These are phyloP conservation scores for Pristiophorus japonicus DNA, from an alignment of 2,113 vertebrate genomes.

Conservation along the genomic window DNA sequence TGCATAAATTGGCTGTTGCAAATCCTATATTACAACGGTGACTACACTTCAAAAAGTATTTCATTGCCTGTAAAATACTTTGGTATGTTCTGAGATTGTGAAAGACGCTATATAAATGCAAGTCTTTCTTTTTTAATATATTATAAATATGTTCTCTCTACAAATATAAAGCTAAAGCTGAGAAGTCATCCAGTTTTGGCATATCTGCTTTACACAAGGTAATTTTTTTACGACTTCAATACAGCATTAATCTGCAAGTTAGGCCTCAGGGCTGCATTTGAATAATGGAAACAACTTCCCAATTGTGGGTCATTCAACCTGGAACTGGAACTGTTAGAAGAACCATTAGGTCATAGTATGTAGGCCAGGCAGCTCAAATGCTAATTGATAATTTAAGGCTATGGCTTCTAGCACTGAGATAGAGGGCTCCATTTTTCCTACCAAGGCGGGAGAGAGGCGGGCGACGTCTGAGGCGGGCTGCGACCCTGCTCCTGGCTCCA, in stretches of 20 bases:
- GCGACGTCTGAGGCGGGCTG: too few species aligned
- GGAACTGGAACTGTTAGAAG: neutral
- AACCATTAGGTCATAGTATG: neutral
- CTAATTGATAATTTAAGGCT: neutral
- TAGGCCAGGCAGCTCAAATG: neutral
- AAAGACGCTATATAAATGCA: too few species aligned
- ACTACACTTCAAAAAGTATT: too few species aligned
- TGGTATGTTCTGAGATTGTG: too few species aligned
- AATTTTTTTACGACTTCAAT: neutral
- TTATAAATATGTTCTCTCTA: neutral
- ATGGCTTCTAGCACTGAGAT: neutral
- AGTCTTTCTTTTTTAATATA: too few species aligned
- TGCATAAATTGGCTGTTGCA: too few species aligned
- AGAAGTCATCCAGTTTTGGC: neutral
- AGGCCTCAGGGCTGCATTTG: neutral
- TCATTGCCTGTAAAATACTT: too few species aligned
- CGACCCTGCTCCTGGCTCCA: too few species aligned
- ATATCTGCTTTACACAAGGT: neutral
- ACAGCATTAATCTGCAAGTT: neutral
- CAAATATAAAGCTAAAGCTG: neutral
- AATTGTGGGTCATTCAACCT: neutral
- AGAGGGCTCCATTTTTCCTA: too few species aligned
- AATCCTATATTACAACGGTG: too few species aligned
- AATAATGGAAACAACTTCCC: neutral
- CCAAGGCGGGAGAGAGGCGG: too few species aligned